These are phyloP conservation scores for Drosophila pegasa DNA, from an alignment of 2,888 invertebrate species.

Conservation along the genomic window DNA sequence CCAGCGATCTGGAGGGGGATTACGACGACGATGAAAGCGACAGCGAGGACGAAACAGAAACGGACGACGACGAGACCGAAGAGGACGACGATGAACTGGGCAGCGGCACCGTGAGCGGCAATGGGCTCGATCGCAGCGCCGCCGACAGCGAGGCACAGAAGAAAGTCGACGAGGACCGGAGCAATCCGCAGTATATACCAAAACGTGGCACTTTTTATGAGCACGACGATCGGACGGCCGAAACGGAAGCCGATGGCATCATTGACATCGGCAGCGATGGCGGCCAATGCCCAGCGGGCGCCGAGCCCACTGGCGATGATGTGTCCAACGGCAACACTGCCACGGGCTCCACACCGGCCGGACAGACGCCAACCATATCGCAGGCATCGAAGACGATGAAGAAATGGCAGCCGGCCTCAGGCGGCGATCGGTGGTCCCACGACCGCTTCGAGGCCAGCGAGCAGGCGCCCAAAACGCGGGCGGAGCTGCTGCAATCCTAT, in stretches of 20 bases:
- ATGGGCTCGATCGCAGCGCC: conserved; percentile 85
- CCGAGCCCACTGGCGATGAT: conserved; percentile 43
- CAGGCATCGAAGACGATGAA: conserved; percentile 84
- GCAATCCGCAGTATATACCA: conserved; percentile 98
- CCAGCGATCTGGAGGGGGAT: conserved; percentile 84
- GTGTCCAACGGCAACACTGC: conserved; percentile 61
- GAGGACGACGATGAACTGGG: conserved; percentile 62
- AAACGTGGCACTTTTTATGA: conserved; percentile 98
- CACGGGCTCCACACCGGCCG: conserved; percentile 82
- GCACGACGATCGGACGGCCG: conserved; percentile 95
- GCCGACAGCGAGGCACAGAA: conserved; percentile 88
- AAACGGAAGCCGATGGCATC: conserved; percentile 85
- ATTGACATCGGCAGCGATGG: conserved; percentile 49
- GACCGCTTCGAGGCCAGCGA: conserved; percentile 87
- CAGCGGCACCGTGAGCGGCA: conserved; percentile 89
- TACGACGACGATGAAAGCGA: conserved; percentile 79
- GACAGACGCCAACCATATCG: conserved; percentile 81
- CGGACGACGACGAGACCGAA: conserved; percentile 77
- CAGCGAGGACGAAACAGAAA: conserved; percentile 70
- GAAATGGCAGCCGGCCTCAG: conserved; percentile 85
- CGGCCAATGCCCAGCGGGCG: conserved; percentile 26
- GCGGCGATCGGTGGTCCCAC: conserved; percentile 91
- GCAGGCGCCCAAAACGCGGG: conserved; percentile 87
- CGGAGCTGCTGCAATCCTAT: conserved; percentile 71
- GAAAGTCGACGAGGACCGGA: conserved; percentile 95